Base-by-base conservation (phyloP, 2,888 invertebrate species). In the Standfussiana lucernea region DNA sequence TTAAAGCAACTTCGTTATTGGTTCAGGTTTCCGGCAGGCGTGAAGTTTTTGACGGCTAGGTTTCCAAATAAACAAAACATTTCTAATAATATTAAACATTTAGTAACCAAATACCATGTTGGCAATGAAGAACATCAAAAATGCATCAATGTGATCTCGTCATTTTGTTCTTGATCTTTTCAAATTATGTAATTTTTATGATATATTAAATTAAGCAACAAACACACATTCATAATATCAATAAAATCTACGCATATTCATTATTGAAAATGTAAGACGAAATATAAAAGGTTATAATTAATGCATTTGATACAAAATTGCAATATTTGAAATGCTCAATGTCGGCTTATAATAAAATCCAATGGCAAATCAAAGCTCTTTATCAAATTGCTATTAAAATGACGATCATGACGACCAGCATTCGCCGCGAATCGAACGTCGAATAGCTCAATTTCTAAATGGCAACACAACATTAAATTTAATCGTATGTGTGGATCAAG, bases 361-460 rank as follows among this genome's bases (percentile, higher is more conserved):
- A 74, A 18, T 28, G 6, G 10, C 40, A 42, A 75, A 61, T 28
- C 24, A 73, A 37, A 24, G 73, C 72, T 45, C 28, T 72, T 37
- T 28, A 61, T 61, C 59, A 32, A 61, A 37, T 59, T 73, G 18
- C 18, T 28, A 47, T 59, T 72, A 59, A 32, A 32, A 45, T 59
- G 21, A 28, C 13, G n/a, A n/a, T n/a, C n/a, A 24, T 18, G 37
- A 53, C 45, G 13, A 6, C 1, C 11, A 10, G 18, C 40, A 47
- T n/a, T n/a, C 50, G 32, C 37, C 6, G 32, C 15, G 32, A 50
- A n/a, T 42, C 32, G n/a, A 73, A 40, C 62, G 47, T 24, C 10
- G 37, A 74, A 32, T 21, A 53, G 21, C 69, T 68, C 7, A 18
- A n/a, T 37, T 50, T n/a, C 6, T 28, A 56, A 56, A 28, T 18